A percentile compares a stretch with the other conserved stretches of the same genome.
Conservation (phyloP, 2,888 invertebrate genomes). For the Pseudococcus jackbeardsleyi region DNA sequence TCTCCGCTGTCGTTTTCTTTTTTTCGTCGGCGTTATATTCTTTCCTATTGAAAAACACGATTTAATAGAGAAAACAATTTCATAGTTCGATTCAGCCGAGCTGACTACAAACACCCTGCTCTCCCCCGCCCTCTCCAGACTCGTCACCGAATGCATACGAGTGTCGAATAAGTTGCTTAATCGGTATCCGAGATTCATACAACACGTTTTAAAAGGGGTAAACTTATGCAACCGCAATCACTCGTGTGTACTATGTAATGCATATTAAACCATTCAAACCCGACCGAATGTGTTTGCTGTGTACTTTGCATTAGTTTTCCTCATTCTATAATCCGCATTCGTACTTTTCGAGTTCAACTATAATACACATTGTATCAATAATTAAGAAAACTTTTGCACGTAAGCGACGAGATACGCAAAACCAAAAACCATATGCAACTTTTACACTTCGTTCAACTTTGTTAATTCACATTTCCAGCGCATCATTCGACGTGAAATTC, state of each 20-base stretch:
- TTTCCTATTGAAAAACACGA: background rate
- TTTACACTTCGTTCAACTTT: background rate
- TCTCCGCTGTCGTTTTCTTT: background rate
- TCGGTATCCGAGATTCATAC: background rate
- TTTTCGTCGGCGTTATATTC: background rate
- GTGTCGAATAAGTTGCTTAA: background rate
- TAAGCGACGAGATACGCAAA: background rate
- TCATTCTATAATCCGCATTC: background rate
- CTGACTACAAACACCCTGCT: background rate
- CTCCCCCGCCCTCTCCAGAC: background rate
- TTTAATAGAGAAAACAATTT: background rate
- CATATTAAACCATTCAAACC: background rate
- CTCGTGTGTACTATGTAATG: background rate
- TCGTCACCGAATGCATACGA: background rate
- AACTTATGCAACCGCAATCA: background rate
- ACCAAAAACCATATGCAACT: background rate
- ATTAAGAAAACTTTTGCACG: background rate
- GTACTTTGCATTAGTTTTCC: background rate
- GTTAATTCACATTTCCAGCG: too few relatives aligned
- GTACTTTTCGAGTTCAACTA: background rate
- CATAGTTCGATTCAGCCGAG: background rate
- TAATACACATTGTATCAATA: background rate
- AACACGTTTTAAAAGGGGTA: background rate
- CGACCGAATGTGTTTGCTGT: background rate
- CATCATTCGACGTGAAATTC: too few relatives aligned